Percentiles rank a stretch among this genome's conserved stretches.
These are phyloP conservation scores for Prunella strophiata DNA, from an alignment of 2,797 vertebrate genomes.

Conservation along the genomic window DNA sequence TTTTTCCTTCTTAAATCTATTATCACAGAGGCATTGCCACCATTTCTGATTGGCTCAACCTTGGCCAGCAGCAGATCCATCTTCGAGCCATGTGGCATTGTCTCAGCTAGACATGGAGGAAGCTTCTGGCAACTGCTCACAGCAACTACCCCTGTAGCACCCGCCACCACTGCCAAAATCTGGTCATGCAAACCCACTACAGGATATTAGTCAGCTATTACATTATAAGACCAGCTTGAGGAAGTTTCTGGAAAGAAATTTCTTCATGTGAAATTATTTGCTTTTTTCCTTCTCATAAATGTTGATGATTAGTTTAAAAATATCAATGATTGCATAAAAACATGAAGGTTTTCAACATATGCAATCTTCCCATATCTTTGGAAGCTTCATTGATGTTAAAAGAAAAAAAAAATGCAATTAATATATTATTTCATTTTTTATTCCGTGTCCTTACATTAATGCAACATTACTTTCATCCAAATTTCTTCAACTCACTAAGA, in stretches of 20 bases:
- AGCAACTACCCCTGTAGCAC: not conserved
- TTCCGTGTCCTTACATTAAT: not conserved
- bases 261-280: not conserved
- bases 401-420: not conserved
- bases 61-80: not conserved
- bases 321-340: not conserved
- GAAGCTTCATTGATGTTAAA: not conserved
- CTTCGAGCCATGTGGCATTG: not conserved
- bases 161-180: rapidly evolving
- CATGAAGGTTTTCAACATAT: not conserved
- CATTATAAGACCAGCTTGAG: not conserved
- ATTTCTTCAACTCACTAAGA: not conserved
- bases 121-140: not conserved
- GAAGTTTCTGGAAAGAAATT: not conserved
- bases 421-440: not conserved
- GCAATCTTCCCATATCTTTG: not conserved
- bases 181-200: not conserved
- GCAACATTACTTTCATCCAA: not conserved
- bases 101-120: not conserved
- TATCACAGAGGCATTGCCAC: too few relatives aligned
- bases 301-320: not conserved
- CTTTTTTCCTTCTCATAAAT: not conserved
- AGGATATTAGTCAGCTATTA: not conserved
- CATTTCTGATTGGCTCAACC: not conserved
- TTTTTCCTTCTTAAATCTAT: not conserved